phyloP scores from a whole-genome alignment of 2,113 vertebrate species.

The Puffinus mauretanicus region DNA sequence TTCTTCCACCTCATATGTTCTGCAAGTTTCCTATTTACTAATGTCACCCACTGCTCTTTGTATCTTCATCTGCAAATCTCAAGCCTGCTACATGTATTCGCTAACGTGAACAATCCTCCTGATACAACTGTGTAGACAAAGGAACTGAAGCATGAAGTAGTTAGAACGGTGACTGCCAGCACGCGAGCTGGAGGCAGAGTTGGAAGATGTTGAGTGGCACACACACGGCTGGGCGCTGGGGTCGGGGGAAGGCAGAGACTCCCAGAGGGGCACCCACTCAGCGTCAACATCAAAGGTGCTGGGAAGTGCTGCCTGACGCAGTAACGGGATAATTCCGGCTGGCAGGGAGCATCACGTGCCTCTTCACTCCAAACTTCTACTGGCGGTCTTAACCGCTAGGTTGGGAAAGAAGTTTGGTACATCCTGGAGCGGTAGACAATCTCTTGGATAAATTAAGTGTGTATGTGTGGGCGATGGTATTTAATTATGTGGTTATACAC shows the following conservation, averaged over 20 bases:
- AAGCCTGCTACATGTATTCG: background rate
- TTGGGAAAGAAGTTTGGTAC: background rate
- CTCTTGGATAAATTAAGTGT: background rate
- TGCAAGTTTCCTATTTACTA: background rate
- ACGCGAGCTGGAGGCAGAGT: background rate
- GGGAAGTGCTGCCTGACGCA: background rate
- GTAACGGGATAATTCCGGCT: background rate
- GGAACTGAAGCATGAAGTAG: background rate
- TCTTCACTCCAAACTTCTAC: background rate
- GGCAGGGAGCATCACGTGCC: fast-evolving
- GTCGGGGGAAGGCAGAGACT: background rate
- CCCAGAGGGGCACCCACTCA: background rate
- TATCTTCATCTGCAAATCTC: background rate
- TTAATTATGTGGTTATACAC: background rate
- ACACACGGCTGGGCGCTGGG: fast-evolving
- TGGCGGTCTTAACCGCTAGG: background rate
- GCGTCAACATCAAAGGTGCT: background rate
- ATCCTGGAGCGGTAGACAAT: background rate
- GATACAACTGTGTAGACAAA: background rate
- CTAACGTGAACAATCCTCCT: background rate
- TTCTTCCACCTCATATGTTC: background rate
- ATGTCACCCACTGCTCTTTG: background rate
- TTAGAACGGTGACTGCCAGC: background rate
- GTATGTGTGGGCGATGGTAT: background rate
- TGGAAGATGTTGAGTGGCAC: background rate